These are phyloP conservation scores for Lamproptera curius DNA, from an alignment of 2,888 invertebrate genomes.

Conservation along the genomic window DNA sequence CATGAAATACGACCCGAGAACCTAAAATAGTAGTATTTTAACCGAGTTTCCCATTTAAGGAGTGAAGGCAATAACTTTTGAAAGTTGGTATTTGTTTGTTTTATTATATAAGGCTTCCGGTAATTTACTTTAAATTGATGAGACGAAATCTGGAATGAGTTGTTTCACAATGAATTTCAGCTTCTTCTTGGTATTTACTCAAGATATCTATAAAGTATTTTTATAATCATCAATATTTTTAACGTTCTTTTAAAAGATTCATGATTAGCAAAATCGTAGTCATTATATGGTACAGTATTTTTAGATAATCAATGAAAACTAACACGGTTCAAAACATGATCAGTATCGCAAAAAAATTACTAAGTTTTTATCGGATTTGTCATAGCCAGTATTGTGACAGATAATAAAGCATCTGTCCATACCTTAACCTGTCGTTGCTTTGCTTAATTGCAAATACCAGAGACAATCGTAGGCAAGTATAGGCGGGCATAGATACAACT, in stretches of 20 bases:
- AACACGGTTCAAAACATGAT: too few relatives aligned
- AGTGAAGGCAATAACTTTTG: conserved; percentile 13
- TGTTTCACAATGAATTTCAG: too few relatives aligned
- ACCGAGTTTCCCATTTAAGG: conserved; percentile 11
- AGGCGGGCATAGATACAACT: conserved; percentile 19
- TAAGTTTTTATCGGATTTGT: too few relatives aligned
- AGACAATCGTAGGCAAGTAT: conserved; percentile 16
- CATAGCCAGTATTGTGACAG: neutral
- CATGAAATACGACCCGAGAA: conserved; percentile 2
- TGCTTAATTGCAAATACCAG: conserved; percentile 14
- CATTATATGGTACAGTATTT: too few relatives aligned
- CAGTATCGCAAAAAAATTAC: too few relatives aligned
- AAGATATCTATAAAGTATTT: too few relatives aligned
- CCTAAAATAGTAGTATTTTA: neutral
- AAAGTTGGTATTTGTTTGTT: neutral
- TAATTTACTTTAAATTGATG: neutral
- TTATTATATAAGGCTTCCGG: neutral
- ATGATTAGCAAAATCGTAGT: too few relatives aligned
- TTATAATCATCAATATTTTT: too few relatives aligned
- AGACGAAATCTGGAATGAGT: too few relatives aligned
- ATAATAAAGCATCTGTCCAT: conserved; percentile 4
- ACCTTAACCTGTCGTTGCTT: conserved; percentile 7
- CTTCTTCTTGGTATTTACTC: too few relatives aligned
- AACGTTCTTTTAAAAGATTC: too few relatives aligned
- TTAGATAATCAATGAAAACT: too few relatives aligned